Base-by-base conservation (phyloP, 2,888 invertebrate genomes). In the Coecobrya sp. region DNA sequence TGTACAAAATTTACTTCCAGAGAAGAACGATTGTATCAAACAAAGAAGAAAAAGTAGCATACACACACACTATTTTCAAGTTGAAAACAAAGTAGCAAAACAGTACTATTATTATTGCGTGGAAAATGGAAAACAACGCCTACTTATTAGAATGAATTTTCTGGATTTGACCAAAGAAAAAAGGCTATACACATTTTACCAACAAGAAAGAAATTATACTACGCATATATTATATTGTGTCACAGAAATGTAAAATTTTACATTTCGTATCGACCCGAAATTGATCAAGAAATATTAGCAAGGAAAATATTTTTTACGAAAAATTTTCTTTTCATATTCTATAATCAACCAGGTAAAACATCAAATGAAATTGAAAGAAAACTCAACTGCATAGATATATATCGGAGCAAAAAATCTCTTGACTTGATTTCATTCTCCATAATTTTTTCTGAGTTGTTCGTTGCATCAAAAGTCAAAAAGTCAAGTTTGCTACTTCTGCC, bases 381-480 rank as follows among this genome's bases (percentile, higher is more conserved):
- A 22, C 5, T 25, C 27, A 65, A 16, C 1, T 70, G 7, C 27
- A 70, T n/a, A n/a, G n/a, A n/a, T n/a, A n/a, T n/a, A n/a, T 70
- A 70, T 70, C 68, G 16, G 13, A 70, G 16, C 36, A 10, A 16
- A 19, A 0, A 73, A 73, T 73, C 73, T 19, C 5, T 22, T 5
- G 7, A 22, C 13, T 62, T 8, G 7, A 25, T 7, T 62, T 2
- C 2, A 62, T 8, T 22, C 5, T 13, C 55, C n/a, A n/a, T n/a
- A n/a, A n/a, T n/a, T n/a, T n/a, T 19, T 59, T 70, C 42, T 36
- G 2, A 16, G 30, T 13, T 22, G 19, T 42, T 73, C 10, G 19
- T 27, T 25, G 13, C 36, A 45, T 81, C 45, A 52, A 62, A 49
- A 84, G 4, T 49, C 52, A 62, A 86, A 82, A 86, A 89, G 55